These are phyloP conservation scores for Alexandromys fortis DNA, from an alignment of 2,113 vertebrate genomes.

Conservation along the genomic window DNA sequence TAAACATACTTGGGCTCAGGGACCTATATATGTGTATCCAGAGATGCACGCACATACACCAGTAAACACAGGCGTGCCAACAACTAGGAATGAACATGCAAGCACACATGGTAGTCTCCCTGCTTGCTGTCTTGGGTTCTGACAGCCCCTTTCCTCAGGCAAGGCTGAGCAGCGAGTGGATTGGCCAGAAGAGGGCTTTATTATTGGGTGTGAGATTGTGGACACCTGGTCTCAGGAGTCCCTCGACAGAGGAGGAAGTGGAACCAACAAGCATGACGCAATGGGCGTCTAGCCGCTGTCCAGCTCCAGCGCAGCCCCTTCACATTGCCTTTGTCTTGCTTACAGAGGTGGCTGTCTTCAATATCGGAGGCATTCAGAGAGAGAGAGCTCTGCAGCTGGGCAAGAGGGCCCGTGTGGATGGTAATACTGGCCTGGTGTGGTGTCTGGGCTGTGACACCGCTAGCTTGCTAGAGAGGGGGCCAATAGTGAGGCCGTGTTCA, in stretches of 20 bases:
- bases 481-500: rapidly evolving
- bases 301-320: not conserved
- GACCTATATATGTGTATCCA: not conserved
- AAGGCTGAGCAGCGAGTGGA: too few relatives aligned
- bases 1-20: not conserved
- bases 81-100: not conserved
- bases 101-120: rapidly evolving
- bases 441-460: not conserved
- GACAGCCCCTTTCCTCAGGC: too few relatives aligned
- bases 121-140: not conserved
- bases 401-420: rapidly evolving
- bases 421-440: rapidly evolving
- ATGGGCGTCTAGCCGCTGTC: rapidly evolving
- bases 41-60: not conserved
- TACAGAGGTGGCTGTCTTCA: not conserved
- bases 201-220: not conserved
- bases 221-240: not conserved
- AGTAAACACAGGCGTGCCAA: not conserved
- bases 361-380: not conserved
- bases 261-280: rapidly evolving
- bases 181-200: not conserved
- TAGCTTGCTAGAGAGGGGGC: not conserved
- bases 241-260: not conserved
- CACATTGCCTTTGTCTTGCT: too few relatives aligned
- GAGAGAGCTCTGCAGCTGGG: rapidly evolving